Conservation (phyloP, 2,113 vertebrate genomes). For the Aptenodytes patagonicus region DNA sequence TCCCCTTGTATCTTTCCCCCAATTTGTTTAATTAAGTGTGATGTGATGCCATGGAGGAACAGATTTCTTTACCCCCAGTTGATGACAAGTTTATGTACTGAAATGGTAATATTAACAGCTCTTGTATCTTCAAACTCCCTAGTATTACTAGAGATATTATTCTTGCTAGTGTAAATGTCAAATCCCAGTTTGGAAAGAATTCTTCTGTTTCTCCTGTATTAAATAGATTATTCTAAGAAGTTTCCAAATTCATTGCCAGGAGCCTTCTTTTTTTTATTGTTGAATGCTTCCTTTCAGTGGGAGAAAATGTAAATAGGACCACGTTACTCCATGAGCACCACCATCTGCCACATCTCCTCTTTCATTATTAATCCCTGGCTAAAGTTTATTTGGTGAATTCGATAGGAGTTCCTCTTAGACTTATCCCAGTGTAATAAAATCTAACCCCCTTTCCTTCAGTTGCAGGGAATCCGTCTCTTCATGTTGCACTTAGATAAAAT, state of each 20-base stretch:
- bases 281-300: neutral
- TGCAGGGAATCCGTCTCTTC: neutral
- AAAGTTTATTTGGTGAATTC: neutral
- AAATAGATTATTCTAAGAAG: neutral
- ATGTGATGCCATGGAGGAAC: neutral
- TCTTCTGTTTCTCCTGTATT: neutral
- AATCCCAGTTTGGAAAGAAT: neutral
- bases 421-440: neutral
- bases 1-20: neutral
- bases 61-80: neutral
- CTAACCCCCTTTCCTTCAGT: neutral
- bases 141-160: neutral
- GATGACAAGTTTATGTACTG: constrained; percentile 30
- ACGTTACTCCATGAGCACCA: neutral
- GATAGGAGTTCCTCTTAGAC: neutral
- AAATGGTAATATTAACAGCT: constrained; percentile 18
- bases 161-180: constrained; percentile 36
- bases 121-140: neutral
- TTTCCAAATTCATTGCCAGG: neutral
- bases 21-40: constrained; percentile 22
- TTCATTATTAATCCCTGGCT: neutral
- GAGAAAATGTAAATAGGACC: neutral
- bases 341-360: constrained; percentile 18
- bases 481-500: neutral
- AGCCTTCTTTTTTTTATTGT: neutral